Evolutionary conservation across 2,888 invertebrate genomes (phyloP).

Genomic region (Sarcophaga variegata): DNA sequence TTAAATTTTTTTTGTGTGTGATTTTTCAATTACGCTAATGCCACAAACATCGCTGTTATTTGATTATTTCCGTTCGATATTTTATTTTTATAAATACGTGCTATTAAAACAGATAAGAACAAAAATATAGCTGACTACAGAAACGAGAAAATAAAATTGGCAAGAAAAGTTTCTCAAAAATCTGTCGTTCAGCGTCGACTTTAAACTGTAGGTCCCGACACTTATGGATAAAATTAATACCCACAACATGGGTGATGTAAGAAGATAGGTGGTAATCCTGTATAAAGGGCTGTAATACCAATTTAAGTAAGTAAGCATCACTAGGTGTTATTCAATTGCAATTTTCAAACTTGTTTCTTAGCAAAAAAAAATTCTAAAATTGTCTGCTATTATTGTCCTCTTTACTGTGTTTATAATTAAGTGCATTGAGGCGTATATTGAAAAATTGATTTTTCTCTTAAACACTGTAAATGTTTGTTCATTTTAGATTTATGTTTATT

Average conservation of each 20-base stretch:
- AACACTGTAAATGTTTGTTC: slow-evolving; percentile 49
- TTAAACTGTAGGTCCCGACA: no score
- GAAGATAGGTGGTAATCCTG: no score
- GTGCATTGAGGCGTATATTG: slow-evolving; percentile 32
- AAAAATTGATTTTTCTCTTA: slow-evolving; percentile 31
- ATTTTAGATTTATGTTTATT: slow-evolving; percentile 38
- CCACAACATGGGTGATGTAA: no score
- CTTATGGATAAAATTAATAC: no score
- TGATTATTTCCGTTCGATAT: slow-evolving; percentile 52
- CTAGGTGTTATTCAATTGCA: no score
- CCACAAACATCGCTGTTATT: slow-evolving; percentile 52
- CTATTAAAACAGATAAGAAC: background rate
- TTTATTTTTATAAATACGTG: background rate
- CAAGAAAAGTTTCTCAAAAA: no score
- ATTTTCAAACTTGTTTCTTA: no score
- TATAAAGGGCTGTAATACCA: no score
- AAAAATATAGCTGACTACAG: background rate
- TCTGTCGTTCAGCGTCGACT: no score
- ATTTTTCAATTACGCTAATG: slow-evolving; percentile 46
- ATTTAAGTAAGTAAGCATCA: background rate
- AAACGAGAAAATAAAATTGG: no score
- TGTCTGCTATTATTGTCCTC: background rate
- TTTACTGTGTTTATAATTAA: slow-evolving; percentile 1
- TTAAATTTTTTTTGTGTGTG: slow-evolving; percentile 4
- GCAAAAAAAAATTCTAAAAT: no score